A percentile compares a stretch with the other conserved stretches of the same genome.
These are phyloP conservation scores for Rachycentron canadum DNA, from an alignment of 2,797 vertebrate genomes.

Conservation along the genomic window DNA sequence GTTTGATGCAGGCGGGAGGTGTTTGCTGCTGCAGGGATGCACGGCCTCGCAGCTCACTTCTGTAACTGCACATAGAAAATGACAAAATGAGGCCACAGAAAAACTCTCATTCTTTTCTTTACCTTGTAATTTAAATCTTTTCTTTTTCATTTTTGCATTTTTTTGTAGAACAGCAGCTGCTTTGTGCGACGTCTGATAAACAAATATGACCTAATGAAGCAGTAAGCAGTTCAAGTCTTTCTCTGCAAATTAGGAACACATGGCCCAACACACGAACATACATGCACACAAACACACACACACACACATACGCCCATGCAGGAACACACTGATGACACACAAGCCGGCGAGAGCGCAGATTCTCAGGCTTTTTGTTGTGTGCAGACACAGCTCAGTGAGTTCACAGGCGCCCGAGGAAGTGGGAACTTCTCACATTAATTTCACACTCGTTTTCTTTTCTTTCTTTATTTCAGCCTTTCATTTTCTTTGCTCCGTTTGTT, in stretches of 20 bases:
- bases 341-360: conserved; percentile 38
- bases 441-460: conserved; percentile 6
- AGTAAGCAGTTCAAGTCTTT: conserved; percentile 75
- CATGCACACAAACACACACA: conserved; percentile 17
- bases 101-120: not conserved
- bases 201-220: conserved; percentile 80
- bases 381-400: conserved; percentile 41
- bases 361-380: conserved; percentile 47
- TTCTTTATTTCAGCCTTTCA: not conserved
- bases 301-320: conserved; percentile 40
- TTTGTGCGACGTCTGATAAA: conserved; percentile 76
- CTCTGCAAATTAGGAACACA: conserved; percentile 81
- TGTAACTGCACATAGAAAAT: not conserved
- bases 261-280: conserved; percentile 58
- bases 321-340: conserved; percentile 56
- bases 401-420: conserved; percentile 43
- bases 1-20: not conserved
- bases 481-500: conserved; percentile 1
- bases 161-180: conserved; percentile 63
- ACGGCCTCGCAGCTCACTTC: not conserved
- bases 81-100: conserved; percentile 3
- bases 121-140: not conserved
- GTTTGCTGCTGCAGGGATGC: conserved; percentile 6
- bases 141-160: conserved; percentile 12
- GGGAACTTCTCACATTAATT: conserved; percentile 44